Percentiles rank a stretch among this genome's conserved stretches.
Conservation (phyloP, 2,888 invertebrate species). For the Pollenia griseotomentosa region DNA sequence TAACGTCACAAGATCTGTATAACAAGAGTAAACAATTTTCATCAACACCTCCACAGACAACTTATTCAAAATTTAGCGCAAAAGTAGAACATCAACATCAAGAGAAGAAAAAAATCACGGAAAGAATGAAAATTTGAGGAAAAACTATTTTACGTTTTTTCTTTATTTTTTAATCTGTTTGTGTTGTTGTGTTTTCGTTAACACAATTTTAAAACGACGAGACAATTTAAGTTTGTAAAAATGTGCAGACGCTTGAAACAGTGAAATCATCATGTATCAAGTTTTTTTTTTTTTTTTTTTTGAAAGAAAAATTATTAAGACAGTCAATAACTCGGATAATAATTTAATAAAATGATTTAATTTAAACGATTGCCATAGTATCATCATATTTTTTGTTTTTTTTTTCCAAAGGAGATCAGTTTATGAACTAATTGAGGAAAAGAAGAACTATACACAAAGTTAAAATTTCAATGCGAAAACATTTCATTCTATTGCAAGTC, state of each 20-base stretch:
- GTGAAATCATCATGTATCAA: conserved; percentile 2
- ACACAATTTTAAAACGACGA: conserved; percentile 44
- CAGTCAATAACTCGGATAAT: no score
- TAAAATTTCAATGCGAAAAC: no score
- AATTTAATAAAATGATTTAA: no score
- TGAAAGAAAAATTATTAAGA: no score
- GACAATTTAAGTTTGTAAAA: conserved; percentile 30
- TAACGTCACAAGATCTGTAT: conserved; percentile 69
- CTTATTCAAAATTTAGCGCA: conserved; percentile 68
- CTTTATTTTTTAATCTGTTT: neutral
- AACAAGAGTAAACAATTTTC: conserved; percentile 69
- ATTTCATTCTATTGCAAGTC: neutral
- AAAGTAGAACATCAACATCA: conserved; percentile 33
- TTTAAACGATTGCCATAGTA: no score
- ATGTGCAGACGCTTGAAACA: conserved; percentile 26
- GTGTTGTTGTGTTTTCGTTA: conserved; percentile 8
- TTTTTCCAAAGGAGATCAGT: no score
- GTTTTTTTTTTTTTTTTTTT: no score
- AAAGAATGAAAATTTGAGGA: conserved; percentile 36
- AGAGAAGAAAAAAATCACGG: conserved; percentile 26
- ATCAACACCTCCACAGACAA: conserved; percentile 74
- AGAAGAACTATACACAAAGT: no score
- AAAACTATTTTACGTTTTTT: conserved; percentile 26
- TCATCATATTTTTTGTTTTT: no score
- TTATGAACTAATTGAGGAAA: no score